Percentiles rank a stretch among this genome's conserved stretches.
Evolutionary conservation across 2,888 invertebrate species (phyloP).

Genomic region (Andricus curvator): DNA sequence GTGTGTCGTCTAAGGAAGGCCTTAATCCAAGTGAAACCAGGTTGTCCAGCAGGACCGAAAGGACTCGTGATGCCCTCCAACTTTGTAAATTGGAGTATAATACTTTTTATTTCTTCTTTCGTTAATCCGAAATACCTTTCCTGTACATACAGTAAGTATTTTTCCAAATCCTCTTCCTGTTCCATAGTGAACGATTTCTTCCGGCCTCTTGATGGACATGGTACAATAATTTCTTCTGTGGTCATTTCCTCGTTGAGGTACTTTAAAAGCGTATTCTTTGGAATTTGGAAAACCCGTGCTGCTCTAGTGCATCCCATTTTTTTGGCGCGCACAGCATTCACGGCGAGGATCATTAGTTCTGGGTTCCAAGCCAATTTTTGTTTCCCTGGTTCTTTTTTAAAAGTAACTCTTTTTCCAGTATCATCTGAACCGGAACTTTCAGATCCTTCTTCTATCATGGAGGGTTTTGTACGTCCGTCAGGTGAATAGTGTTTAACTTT

Average conservation of each 20-base stretch:
- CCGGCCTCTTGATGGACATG: too few species aligned
- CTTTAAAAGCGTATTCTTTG: slow-evolving; percentile 7
- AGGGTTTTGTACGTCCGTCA: not conserved
- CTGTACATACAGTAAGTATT: not conserved
- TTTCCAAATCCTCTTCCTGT: not conserved
- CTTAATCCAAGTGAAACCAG: not conserved
- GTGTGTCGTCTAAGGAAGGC: not conserved
- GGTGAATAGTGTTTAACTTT: not conserved
- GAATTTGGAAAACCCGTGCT: slow-evolving; percentile 17
- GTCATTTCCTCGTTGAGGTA: slow-evolving; percentile 9
- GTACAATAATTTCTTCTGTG: not conserved
- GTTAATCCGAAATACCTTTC: slow-evolving; percentile 7
- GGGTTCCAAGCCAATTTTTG: slow-evolving; percentile 2
- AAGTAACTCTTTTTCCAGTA: not conserved
- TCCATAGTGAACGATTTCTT: not conserved
- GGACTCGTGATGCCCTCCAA: not conserved
- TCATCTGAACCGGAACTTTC: not conserved
- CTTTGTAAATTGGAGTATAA: slow-evolving; percentile 11
- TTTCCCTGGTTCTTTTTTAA: not conserved
- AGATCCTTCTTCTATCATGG: not conserved
- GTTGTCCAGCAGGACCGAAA: not conserved
- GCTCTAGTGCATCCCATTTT: not conserved
- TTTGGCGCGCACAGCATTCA: slow-evolving; percentile 5
- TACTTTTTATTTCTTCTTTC: slow-evolving; percentile 14
- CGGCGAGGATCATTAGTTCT: slow-evolving; percentile 7